Evolutionary conservation across 2,888 invertebrate genomes (phyloP), one percentile per base, ranked within the genome.

Genomic region (Dasypogon diadema): DNA sequence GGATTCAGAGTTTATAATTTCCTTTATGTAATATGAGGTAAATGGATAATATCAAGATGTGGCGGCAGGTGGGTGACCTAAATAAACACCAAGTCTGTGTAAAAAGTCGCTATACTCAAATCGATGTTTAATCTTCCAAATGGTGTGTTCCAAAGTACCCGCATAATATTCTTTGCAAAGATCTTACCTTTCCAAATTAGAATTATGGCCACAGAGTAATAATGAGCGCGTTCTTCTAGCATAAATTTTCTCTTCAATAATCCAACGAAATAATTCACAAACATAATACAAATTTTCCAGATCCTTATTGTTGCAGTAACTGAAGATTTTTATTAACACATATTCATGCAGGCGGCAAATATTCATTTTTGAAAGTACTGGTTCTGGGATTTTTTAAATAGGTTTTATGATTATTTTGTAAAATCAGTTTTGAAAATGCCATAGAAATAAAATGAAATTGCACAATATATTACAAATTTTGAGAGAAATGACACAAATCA

Each of bases 271-370:
- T 74, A 87, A 81, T 75, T 80, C 83, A 79, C 88, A 89, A 1
- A 88, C 87, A 76, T 85, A 82, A 78, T 87, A 87, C 37, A 90
- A 83, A 73, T 85, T 85, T 16, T 87, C 83, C 58, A 90, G 83
- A 79, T 89, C 89, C 60, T 81, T 81, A 48, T 87, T 85, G 78
- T 87, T 83, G 79, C 89, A 88, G 79, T 87, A 88, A 79, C 85
- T 84, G 78, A 90, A 89, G 79, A 90, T 89, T 77, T 85, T 82
- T 48, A 89, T 79, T 12, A 90, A 82, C 79, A 89, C 83, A 78
- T 86, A 84, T 22, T 82, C 70, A 79, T 84, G 83, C 30, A 86
- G 80, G 65, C 84, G 82, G 12, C 80, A 80, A 21, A 84, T 78
- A 70, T 79, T 80, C 79, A 83, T 77, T 60, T 75, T 78, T 21